phyloP scores from a whole-genome alignment of 2,113 vertebrate genomes.

The Silurus asotus region DNA sequence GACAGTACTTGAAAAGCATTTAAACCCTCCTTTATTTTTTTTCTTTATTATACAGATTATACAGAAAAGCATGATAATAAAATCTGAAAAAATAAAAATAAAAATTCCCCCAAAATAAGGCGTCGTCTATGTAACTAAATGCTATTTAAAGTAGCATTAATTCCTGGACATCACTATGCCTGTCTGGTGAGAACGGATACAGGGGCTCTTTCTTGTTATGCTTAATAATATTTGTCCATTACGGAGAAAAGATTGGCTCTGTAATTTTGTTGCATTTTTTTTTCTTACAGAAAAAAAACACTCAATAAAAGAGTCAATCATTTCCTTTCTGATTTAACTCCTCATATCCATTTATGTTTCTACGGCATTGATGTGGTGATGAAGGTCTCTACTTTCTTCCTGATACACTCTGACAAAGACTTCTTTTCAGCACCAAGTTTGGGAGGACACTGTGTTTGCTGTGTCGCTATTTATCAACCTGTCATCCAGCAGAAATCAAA shows the following conservation, averaged over 20 bases:
- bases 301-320: neutral
- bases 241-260: no score
- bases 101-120: no score
- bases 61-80: neutral
- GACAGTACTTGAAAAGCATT: neutral
- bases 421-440: conserved; percentile 67
- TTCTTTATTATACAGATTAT: neutral
- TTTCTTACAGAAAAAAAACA: neutral
- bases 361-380: neutral
- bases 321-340: conserved; percentile 16
- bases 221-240: no score
- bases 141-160: no score
- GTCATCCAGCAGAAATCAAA: conserved; percentile 79
- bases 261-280: no score
- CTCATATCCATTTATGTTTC: neutral
- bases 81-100: no score
- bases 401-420: conserved; percentile 42
- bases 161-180: no score
- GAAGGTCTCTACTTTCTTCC: conserved; percentile 25
- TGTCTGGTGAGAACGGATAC: no score
- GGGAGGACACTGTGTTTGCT: conserved; percentile 70
- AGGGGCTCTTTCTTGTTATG: no score
- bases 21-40: neutral
- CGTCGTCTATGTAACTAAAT: no score
- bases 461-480: conserved; percentile 79